Evolutionary conservation across 1,140 invertebrate species (phyloP), one percentile per base, ranked within the genome.

Genomic region (Drosophila subpulchrella): DNA sequence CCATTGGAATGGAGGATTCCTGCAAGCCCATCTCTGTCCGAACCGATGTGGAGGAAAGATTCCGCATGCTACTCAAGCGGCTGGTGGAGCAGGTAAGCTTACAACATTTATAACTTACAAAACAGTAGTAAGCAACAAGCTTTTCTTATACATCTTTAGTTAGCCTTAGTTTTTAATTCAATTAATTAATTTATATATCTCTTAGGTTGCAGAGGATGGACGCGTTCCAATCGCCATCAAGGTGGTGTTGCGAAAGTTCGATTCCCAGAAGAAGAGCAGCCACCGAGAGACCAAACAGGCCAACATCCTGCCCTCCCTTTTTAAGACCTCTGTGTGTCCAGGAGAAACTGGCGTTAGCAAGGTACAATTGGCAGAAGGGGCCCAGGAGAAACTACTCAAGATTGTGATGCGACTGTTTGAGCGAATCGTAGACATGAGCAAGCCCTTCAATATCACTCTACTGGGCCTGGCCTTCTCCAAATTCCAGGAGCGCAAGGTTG

Each of bases 401-500:
- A 94, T 95, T 46, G 94, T 95, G 11, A 96, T 96, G 95, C 94
- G 95, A 75, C 93, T 97, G 48, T 96, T 97, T 82, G 94, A 95
- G 83, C 95, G 96, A 85, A 93, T 96, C 56, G 95, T 97, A 47
- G 94, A 96, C 81, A 93, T 95, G 58, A 94, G 93, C 12, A 95
- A 95, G 92, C 95, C 95, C 54, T 97, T 96, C 92, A 96, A 96
- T 92, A 94, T 97, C 67, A 96, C 96, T 7, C 92, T 97, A 39
- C 92, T 97, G 39, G 96, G 96, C 24, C 92, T 97, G 71, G 95
- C 96, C 12, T 97, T 97, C 83, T 96, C 95, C 4, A 96, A 97
- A 90, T 97, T 97, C 74, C 94, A 95, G 68, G 96, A 96, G 81
- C 93, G 94, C 46, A 94, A 94, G 76, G 94, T 93, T 15, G 94